Conservation (phyloP, 2,797 vertebrate species). For the Borostomias antarcticus region DNA sequence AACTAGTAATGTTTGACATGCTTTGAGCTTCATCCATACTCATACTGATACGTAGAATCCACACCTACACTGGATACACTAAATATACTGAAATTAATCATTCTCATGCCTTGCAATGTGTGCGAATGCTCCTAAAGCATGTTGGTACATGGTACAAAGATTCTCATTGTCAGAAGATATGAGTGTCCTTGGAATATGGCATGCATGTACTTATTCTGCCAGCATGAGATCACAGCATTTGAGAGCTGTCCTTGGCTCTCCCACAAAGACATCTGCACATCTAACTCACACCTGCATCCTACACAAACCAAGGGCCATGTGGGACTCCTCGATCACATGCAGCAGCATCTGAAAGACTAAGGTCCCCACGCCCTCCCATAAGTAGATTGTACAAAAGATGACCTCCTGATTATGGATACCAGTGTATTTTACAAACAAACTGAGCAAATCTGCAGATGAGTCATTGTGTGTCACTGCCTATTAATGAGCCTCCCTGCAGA, state of each 20-base stretch:
- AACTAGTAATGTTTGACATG: no score
- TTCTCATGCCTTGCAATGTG: no score
- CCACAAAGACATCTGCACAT: slow-evolving; percentile 20
- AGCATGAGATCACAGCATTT: no score
- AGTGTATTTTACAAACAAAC: background rate
- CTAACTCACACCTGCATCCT: background rate
- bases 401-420: background rate
- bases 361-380: background rate
- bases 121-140: no score
- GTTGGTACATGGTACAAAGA: no score
- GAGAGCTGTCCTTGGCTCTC: slow-evolving; percentile 13
- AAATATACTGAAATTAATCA: no score
- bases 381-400: background rate
- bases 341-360: background rate
- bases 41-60: no score
- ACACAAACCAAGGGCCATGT: background rate
- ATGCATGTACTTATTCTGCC: background rate
- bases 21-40: no score
- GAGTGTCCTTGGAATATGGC: background rate
- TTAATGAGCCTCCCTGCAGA: no score
- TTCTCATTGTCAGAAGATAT: background rate
- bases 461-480: no score
- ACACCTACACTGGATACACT: no score
- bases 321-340: background rate
- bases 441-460: background rate